These are phyloP conservation scores for Microctonus aethiopoides DNA, from an alignment of 2,888 invertebrate species.

Conservation along the genomic window DNA sequence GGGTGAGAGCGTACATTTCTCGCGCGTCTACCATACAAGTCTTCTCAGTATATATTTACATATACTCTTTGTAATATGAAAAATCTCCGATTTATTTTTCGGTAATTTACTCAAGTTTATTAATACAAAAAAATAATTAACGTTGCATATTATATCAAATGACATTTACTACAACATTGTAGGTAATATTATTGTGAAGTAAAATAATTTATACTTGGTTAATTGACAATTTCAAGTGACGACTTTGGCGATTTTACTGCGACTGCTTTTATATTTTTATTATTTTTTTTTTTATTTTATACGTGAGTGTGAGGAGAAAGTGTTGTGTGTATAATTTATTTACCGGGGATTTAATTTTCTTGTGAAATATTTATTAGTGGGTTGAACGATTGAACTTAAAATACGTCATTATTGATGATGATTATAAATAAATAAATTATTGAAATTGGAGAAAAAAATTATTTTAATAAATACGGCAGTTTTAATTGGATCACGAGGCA, in stretches of 20 bases:
- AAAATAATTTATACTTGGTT: background rate
- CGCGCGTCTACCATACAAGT: conserved; percentile 52
- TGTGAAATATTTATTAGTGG: background rate
- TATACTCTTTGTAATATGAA: too few relatives aligned
- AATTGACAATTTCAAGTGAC: background rate
- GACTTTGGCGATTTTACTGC: background rate
- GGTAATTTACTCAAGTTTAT: too few relatives aligned
- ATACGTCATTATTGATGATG: background rate
- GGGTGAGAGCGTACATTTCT: conserved; percentile 58
- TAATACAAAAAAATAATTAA: too few relatives aligned
- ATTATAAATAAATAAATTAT: background rate
- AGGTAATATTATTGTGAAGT: background rate
- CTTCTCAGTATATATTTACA: background rate
- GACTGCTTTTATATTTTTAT: too few relatives aligned
- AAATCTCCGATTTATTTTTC: too few relatives aligned
- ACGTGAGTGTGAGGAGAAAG: background rate
- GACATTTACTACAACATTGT: too few relatives aligned
- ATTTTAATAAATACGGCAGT: background rate
- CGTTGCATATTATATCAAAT: too few relatives aligned
- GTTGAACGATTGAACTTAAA: too few relatives aligned
- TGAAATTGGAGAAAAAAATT: background rate
- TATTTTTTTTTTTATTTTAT: background rate
- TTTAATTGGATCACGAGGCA: background rate
- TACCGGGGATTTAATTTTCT: background rate
- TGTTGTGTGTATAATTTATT: background rate